phyloP scores from a whole-genome alignment of 2,797 vertebrate genomes.

The Acanthis flammea region DNA sequence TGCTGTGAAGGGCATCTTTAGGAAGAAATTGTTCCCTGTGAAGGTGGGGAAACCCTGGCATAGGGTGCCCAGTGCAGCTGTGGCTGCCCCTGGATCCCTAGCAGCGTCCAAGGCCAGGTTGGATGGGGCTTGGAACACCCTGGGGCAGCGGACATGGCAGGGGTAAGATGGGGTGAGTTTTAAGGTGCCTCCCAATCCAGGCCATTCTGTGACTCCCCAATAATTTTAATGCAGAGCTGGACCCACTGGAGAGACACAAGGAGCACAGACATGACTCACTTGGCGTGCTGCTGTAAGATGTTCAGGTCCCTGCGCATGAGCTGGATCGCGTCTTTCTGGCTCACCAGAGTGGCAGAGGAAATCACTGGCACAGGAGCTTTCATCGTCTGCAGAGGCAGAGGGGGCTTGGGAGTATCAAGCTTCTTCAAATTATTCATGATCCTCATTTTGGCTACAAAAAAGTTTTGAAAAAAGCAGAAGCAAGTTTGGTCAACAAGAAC shows the following conservation, averaged over 20 bases:
- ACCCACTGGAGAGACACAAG: background rate
- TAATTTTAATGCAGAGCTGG: background rate
- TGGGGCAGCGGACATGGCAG: rapidly evolving
- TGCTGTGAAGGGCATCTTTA: background rate
- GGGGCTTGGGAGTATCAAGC: slow-evolving; percentile 80
- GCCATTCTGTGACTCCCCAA: background rate
- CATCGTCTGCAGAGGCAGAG: slow-evolving; percentile 76
- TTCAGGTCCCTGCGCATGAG: slow-evolving; percentile 84
- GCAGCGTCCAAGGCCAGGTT: rapidly evolving
- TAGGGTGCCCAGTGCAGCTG: background rate
- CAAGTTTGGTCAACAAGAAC: background rate
- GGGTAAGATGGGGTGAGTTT: background rate
- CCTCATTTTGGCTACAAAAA: slow-evolving; percentile 83
- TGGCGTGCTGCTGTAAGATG: slow-evolving; percentile 87
- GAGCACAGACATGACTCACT: slow-evolving; percentile 68
- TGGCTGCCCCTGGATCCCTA: background rate
- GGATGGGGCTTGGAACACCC: rapidly evolving
- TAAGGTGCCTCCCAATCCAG: background rate
- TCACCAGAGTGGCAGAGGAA: slow-evolving; percentile 77
- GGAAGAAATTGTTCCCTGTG: background rate
- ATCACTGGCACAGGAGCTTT: slow-evolving; percentile 87
- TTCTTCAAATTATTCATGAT: slow-evolving; percentile 89
- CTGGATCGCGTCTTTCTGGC: slow-evolving; percentile 78
- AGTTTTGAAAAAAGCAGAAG: background rate
- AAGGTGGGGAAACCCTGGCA: rapidly evolving